Evolutionary conservation across 2,113 vertebrate genomes (phyloP).

Genomic region (Dromiciops gliroides): DNA sequence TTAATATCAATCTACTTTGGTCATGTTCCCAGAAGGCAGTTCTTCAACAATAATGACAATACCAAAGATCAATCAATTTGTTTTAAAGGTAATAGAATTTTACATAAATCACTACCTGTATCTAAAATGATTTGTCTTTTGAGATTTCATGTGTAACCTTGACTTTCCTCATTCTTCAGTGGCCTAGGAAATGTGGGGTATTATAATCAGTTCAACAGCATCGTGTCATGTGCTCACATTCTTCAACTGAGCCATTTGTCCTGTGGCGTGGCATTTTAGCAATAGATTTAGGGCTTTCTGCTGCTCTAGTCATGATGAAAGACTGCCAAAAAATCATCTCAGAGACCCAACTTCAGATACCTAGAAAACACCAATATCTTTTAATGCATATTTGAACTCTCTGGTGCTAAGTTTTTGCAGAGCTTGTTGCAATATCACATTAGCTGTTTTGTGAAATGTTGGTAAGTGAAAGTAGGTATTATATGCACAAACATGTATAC

Average conservation of each 20-base stretch:
- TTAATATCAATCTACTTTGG: not conserved
- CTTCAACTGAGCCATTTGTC: not conserved
- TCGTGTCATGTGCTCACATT: not conserved
- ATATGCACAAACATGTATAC: not conserved
- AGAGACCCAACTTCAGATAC: not conserved
- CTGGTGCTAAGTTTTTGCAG: not conserved
- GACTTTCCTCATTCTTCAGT: not conserved
- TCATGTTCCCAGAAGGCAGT: not conserved
- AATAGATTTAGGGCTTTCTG: not conserved
- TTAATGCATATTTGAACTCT: not conserved
- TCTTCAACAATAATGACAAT: not conserved
- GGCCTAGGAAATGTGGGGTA: not conserved
- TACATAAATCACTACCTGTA: not conserved
- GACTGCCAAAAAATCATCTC: not conserved
- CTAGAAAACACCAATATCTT: not conserved
- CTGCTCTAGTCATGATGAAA: not conserved
- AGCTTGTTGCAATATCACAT: not conserved
- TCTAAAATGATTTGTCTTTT: not conserved
- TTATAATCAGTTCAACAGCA: not conserved
- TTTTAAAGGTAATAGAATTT: not conserved
- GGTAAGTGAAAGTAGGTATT: not conserved
- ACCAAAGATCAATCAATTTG: not conserved
- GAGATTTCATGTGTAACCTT: not conserved
- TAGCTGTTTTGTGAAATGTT: not conserved
- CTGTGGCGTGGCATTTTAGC: not conserved